Percentiles rank a stretch among this genome's conserved stretches.
Conservation (phyloP, 1,140 invertebrate genomes). For the Berghia stephanieae region DNA sequence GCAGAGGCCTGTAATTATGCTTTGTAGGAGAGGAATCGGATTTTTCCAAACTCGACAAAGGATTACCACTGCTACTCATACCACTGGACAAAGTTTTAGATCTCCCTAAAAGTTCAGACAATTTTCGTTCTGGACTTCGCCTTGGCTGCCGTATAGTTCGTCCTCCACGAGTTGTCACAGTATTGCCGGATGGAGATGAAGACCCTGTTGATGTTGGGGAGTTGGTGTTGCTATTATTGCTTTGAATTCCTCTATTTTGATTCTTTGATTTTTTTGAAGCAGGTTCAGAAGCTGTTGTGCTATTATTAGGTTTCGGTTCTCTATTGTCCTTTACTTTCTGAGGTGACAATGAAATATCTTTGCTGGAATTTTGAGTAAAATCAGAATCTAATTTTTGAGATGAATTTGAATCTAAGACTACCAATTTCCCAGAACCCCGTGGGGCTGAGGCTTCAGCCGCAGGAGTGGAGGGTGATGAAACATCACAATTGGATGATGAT, state of each 20-base stretch:
- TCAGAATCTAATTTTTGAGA: no score
- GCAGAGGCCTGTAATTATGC: background rate
- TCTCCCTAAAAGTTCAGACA: background rate
- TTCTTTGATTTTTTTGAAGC: background rate
- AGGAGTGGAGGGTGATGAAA: no score
- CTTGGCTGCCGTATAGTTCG: conserved; percentile 31
- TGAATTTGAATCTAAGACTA: no score
- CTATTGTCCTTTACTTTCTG: conserved; percentile 35
- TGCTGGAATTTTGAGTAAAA: conserved; percentile 28
- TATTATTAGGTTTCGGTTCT: conserved; percentile 21
- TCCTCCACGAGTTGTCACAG: conserved; percentile 33
- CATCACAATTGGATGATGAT: no score
- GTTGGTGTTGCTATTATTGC: background rate
- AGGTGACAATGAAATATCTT: conserved; percentile 38
- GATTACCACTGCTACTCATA: no score
- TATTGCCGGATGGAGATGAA: background rate
- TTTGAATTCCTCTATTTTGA: background rate
- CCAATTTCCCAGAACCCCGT: no score
- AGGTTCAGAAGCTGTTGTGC: background rate
- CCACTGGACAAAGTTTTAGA: background rate
- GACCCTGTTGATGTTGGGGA: background rate
- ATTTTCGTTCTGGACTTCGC: background rate
- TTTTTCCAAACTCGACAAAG: no score
- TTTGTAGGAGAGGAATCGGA: background rate
- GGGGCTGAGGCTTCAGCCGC: no score